Conservation (phyloP, 2,797 vertebrate species). For the Scolopax rusticola region DNA sequence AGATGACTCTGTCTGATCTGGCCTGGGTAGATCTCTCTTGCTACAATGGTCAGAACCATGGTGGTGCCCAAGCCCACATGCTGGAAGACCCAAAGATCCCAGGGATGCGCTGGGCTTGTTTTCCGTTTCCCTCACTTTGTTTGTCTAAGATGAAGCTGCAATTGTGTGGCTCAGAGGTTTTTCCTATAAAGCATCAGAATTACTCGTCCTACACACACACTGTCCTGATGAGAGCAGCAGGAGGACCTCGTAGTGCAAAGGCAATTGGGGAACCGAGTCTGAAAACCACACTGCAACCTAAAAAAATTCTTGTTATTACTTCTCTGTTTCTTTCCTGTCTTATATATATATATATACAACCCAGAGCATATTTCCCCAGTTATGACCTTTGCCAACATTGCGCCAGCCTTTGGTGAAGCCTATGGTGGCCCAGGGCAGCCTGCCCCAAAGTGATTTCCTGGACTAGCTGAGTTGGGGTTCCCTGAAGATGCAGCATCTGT, state of each 20-base stretch:
- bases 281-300: not conserved
- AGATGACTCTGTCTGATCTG: not conserved
- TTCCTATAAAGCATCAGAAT: not conserved
- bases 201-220: not conserved
- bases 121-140: not conserved
- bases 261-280: fast-evolving
- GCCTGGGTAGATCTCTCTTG: not conserved
- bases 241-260: fast-evolving
- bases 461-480: not conserved
- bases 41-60: fast-evolving
- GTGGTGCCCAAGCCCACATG: not conserved
- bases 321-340: not conserved
- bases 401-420: not conserved
- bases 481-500: not conserved
- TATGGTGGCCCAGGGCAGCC: not conserved
- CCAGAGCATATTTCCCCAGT: not conserved
- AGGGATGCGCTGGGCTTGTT: not conserved
- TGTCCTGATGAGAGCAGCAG: not conserved
- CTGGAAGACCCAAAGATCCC: not conserved
- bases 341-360: not conserved
- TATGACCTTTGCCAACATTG: fast-evolving
- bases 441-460: not conserved
- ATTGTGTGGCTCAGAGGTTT: not conserved
- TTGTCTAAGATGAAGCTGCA: not conserved
- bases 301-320: not conserved